Evolutionary conservation across 2,113 vertebrate genomes (phyloP), one percentile per base, ranked within the genome.

Genomic region (Illadopsis cleaveri): DNA sequence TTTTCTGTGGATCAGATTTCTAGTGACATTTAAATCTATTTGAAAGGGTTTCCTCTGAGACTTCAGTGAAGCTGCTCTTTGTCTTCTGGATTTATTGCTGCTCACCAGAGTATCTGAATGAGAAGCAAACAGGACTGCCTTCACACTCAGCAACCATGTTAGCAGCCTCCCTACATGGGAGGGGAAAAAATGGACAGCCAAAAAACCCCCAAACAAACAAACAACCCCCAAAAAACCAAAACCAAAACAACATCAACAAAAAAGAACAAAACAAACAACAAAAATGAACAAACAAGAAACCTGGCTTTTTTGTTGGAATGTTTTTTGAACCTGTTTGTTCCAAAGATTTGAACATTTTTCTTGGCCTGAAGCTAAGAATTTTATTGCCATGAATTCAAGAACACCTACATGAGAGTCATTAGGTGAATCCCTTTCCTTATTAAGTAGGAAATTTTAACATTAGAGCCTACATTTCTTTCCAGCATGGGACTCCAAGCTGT

Each of bases 401-500:
- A 28, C 17, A 42, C 50, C 24, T 65, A 28, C 23, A 60, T 54
- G 37, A 77, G 15, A 70, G 38, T 61, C n/a, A 78, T 65, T 42
- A 53, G 5, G 4, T 38, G 25, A 86, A 66, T 25, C 35, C 14
- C 15, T 47, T 87, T 81, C 47, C 33, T 64, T 54, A 30, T 6
- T 35, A 24, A 75, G 30, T 9, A 62, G 10, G 18, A 75, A 47
- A 51, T 47, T 50, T 12, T 11, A 70, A n/a, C 33, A 30, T 66
- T 60, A 58, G 44, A 45, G 37, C 48, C 31, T 37, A 15, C 8
- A 1, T 50, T 58, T 24, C 38, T 38, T 57, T 44, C 18, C 69
- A 11, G 4, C 0, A 0, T 8, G 15, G 31, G 42, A 13, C 38
- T 75, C 27, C 27, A 35, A 38, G 33, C 10, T 6, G 1, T 10